phyloP scores from a whole-genome alignment of 2,113 vertebrate genomes.

The Ancistrus triradiatus region DNA sequence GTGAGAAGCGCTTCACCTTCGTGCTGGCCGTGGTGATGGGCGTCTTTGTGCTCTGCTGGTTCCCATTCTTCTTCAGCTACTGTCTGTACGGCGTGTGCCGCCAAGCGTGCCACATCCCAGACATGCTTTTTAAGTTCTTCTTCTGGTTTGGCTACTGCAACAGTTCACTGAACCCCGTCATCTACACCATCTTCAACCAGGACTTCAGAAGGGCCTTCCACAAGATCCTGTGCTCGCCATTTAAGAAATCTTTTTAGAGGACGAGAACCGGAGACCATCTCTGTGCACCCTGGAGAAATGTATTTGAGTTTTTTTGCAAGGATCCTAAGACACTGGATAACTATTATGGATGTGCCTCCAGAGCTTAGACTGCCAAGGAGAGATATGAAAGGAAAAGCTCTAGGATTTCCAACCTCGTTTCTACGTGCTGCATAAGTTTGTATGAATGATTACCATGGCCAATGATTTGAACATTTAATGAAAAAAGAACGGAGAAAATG shows the following conservation, averaged over 20 bases:
- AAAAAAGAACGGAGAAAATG: too few relatives aligned
- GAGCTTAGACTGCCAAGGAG: neutral
- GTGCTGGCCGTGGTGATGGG: slow-evolving; percentile 87
- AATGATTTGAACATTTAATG: too few relatives aligned
- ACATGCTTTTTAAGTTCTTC: slow-evolving; percentile 67
- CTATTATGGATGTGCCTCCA: neutral
- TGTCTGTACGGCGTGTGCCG: slow-evolving; percentile 80
- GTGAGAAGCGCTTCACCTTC: slow-evolving; percentile 86
- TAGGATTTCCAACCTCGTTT: too few relatives aligned
- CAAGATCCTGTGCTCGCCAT: slow-evolving; percentile 61
- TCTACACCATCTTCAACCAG: slow-evolving; percentile 79
- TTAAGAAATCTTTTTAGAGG: slow-evolving; percentile 51
- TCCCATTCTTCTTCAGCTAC: slow-evolving; percentile 89
- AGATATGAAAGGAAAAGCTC: neutral
- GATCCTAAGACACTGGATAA: neutral
- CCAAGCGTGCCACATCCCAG: slow-evolving; percentile 67
- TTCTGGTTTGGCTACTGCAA: slow-evolving; percentile 83
- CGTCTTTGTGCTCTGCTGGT: slow-evolving; percentile 87
- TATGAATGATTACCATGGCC: too few relatives aligned
- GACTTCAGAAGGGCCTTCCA: slow-evolving; percentile 78
- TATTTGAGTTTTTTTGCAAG: neutral
- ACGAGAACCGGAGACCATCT: neutral
- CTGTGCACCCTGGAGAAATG: neutral
- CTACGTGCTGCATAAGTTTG: too few relatives aligned
- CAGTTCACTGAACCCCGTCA: slow-evolving; percentile 80